Base-by-base conservation (phyloP, 1,140 invertebrate species). In the Danaus melanippus region DNA sequence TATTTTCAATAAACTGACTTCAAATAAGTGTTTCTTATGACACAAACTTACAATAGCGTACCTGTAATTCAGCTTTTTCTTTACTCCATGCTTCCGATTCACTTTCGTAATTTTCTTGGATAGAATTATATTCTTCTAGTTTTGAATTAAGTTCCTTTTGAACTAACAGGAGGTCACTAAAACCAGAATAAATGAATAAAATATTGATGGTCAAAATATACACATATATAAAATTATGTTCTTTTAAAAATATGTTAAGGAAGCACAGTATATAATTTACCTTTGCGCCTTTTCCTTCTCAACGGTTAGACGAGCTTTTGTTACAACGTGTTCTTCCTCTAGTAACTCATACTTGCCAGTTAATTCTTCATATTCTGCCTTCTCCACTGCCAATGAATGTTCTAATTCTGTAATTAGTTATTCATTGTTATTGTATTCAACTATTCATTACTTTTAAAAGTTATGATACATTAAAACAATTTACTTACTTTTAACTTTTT, bases 261-360 rank as follows among this genome's bases (percentile, higher is more conserved):
- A 32, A 32, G 21, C 21, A 32, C 21, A 1, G 21, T 52, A 32
- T 39, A 45, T 10, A 50, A 46, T 46, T 10, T 9, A 90, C 89
- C 85, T 84, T 71, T 88, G 85, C 5, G 84, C 85, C 64, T 89
- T 89, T 88, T 95, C 91, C 66, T 94, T 95, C 76, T 96, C 93
- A 42, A 91, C 91, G 6, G 93, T 92, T 1, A 95, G 81, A 79
- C 93, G 90, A 10, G 92, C 90, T 78, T 95, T 95, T 49, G 92
- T 92, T 0, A 93, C 89, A 0, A 94, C 92, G 63, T 93, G 93
- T 71, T 95, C 93, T 76, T 95, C 93, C 71, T 93, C 92, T n/a
- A 97, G 81, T 56, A 93, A 88, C 69, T 95, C 94, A 79, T 95
- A 94, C 76, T 94, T 95, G 3, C 88, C 87, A 21, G 93, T 95